Evolutionary conservation across 2,113 vertebrate species (phyloP).

Genomic region (Spea multiplicata): DNA sequence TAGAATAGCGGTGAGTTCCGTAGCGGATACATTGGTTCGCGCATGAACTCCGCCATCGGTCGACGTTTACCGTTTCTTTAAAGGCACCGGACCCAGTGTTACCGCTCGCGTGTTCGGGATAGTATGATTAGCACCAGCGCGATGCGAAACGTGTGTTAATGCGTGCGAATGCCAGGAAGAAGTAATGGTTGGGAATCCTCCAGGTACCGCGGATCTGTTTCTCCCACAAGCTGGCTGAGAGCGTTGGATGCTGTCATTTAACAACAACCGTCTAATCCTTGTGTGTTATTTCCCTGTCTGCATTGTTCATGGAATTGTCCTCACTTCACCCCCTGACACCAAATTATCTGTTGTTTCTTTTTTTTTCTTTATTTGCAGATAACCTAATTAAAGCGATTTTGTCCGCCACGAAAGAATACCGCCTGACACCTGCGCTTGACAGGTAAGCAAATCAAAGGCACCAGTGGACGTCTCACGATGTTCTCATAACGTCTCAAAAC

Average conservation of each 20-base stretch:
- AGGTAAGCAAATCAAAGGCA: slow-evolving; percentile 68
- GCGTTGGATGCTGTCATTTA: not conserved
- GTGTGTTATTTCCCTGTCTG: not conserved
- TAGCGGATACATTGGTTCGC: no score
- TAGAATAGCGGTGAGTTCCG: no score
- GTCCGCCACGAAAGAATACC: slow-evolving; percentile 82
- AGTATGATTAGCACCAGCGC: not conserved
- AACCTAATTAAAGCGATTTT: slow-evolving; percentile 90
- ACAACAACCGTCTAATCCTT: not conserved
- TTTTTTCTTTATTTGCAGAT: slow-evolving; percentile 69
- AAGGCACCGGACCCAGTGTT: no score
- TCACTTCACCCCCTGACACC: not conserved
- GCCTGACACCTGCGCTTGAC: slow-evolving; percentile 83
- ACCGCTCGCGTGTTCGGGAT: no score
- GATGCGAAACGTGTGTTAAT: not conserved
- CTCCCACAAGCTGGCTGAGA: not conserved
- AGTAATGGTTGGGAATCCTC: not conserved
- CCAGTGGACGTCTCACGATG: not conserved
- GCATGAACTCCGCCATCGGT: no score
- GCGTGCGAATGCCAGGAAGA: not conserved
- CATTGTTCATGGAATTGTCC: not conserved
- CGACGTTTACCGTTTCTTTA: no score
- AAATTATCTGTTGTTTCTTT: not conserved
- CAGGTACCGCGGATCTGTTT: not conserved
- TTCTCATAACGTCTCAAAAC: not conserved